Evolutionary conservation across 2,888 invertebrate genomes (phyloP).

Genomic region (Ceraclea dissimilis): DNA sequence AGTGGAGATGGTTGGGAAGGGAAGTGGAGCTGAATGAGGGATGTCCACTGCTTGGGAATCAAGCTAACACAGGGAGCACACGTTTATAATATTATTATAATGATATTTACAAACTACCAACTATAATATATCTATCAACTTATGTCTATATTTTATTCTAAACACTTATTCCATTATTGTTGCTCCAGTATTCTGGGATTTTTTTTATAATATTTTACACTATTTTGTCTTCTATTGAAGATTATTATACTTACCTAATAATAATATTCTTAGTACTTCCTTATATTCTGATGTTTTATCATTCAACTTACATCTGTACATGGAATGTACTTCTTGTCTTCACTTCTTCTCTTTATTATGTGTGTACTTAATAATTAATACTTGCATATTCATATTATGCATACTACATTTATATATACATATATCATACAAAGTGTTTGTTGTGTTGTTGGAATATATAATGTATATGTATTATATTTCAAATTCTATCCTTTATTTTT

Average conservation of each 20-base stretch:
- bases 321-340: conserved; percentile 11
- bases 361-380: conserved; percentile 22
- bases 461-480: too few species aligned
- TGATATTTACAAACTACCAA: not conserved
- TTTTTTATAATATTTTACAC: conserved; percentile 26
- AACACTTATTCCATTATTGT: conserved; percentile 19
- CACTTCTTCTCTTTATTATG: conserved; percentile 20
- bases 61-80: conserved; percentile 17
- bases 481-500: too few species aligned
- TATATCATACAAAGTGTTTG: too few species aligned
- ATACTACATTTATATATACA: conserved; percentile 15
- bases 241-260: conserved; percentile 21
- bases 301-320: not conserved
- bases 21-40: too few species aligned
- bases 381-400: conserved; percentile 19
- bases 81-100: not conserved
- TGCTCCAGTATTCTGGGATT: conserved; percentile 26
- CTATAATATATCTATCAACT: not conserved
- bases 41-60: conserved; percentile 21
- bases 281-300: conserved; percentile 13
- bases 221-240: conserved; percentile 26
- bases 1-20: too few species aligned
- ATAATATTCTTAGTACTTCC: conserved; percentile 21
- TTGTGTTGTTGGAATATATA: too few species aligned
- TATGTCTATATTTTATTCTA: conserved; percentile 16